Base-by-base conservation (phyloP, 2,888 invertebrate species). In the Ellobium chinense region DNA sequence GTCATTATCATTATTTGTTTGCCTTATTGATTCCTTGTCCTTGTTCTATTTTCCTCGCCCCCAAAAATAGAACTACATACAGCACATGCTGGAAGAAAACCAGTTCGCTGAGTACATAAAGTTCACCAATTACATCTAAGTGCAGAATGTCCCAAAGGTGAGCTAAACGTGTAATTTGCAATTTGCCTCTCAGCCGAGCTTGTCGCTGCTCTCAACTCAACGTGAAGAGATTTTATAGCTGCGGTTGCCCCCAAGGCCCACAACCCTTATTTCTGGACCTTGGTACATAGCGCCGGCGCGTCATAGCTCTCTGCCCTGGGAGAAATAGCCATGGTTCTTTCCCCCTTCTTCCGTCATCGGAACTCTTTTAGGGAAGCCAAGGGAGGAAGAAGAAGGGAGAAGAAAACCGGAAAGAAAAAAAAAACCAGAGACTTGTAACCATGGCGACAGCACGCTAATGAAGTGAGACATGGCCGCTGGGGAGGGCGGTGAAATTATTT, bases 391-490 rank as follows among this genome's bases (percentile, higher is more conserved):
- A 7, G 60, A 5, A n/a, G 60, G 21, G 60, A 14, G n/a, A 18
- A 18, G 60, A n/a, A 60, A 24, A 60, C 12, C 7, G 27, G n/a
- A n/a, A 24, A 60, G 60, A n/a, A 7, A 7, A n/a, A 24, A 7
- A n/a, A 5, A n/a, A n/a, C 5, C 12, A 14, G n/a, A n/a, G 12
- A 14, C 27, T 21, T 21, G 60, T 60, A 14, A n/a, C 60, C 60
- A 60, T 60, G 60, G 60, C 60, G n/a, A 60, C 60, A 24, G 60
- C 60, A 60, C 60, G 21, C 60, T 60, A 60, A 60, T 60, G 60
- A 60, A 60, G 60, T 60, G 60, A 21, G 60, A 60, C 60, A 21
- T 24, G 27, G 60, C 60, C 60, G 5, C n/a, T n/a, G n/a, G n/a
- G 60, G 60, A 7, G 7, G 60, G 7, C 60, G 5, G 27, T 7